Conservation (phyloP, 2,888 invertebrate genomes). For the Ischnus inquisitorius region DNA sequence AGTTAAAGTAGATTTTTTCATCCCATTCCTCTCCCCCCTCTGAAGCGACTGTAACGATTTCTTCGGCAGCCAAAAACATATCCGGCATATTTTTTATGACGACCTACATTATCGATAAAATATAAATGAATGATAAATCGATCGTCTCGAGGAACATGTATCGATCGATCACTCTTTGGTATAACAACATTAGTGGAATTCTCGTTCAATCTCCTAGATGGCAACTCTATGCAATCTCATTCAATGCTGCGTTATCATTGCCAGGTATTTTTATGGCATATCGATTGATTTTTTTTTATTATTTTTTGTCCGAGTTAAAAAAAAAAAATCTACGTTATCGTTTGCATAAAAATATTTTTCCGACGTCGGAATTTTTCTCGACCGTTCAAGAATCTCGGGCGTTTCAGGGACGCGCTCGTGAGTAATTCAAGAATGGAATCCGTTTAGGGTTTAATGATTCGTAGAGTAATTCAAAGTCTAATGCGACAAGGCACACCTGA, state of each 20-base stretch:
- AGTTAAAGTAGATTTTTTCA: neutral
- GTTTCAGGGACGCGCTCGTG: slow-evolving; percentile 29
- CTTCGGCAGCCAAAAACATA: neutral
- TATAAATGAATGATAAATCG: neutral
- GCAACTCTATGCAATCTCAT: neutral
- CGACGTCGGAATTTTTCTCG: slow-evolving; percentile 21
- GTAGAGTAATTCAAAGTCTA: slow-evolving; percentile 29
- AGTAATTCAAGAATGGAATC: slow-evolving; percentile 17
- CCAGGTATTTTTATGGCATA: neutral
- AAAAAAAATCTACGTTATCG: neutral
- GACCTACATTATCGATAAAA: neutral
- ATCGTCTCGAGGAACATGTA: neutral
- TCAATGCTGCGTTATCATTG: neutral
- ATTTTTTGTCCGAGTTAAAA: neutral
- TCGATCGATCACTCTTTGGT: neutral
- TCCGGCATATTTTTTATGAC: neutral
- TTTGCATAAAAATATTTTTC: slow-evolving; percentile 18
- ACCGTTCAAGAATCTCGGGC: slow-evolving; percentile 20
- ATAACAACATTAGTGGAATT: neutral
- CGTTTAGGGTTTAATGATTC: slow-evolving; percentile 47
- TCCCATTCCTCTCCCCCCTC: neutral
- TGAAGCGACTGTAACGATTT: neutral
- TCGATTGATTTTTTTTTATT: neutral
- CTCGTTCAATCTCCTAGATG: neutral
- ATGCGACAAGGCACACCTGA: slow-evolving; percentile 24